A percentile compares a stretch with the other conserved stretches of the same genome.
phyloP scores from a whole-genome alignment of 2,797 vertebrate species.

The Pitangus sulphuratus region DNA sequence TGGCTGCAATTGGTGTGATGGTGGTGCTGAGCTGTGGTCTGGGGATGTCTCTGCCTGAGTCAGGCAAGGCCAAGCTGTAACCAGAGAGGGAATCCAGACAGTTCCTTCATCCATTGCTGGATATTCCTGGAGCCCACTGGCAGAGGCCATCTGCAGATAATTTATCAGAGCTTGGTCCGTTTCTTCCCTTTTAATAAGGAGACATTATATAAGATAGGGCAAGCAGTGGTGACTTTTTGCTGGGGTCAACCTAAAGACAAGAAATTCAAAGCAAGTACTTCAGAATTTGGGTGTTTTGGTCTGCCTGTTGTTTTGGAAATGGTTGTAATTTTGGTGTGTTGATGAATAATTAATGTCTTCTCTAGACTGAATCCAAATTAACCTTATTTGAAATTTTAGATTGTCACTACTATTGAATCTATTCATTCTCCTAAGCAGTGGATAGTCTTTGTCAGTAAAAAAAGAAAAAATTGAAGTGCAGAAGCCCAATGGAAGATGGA shows the following conservation, averaged over 20 bases:
- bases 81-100: background rate
- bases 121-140: background rate
- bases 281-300: background rate
- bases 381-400: background rate
- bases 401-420: background rate
- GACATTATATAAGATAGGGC: background rate
- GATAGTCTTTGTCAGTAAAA: background rate
- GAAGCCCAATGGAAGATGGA: background rate
- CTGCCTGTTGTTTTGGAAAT: background rate
- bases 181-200: background rate
- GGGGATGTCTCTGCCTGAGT: background rate
- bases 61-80: background rate
- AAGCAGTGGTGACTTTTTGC: background rate
- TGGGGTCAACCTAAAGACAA: background rate
- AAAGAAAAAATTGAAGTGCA: fast-evolving
- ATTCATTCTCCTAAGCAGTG: background rate
- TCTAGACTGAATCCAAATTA: background rate
- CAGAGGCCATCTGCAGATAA: background rate
- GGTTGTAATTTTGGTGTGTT: background rate
- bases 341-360: background rate
- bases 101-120: background rate
- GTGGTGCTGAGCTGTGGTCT: background rate
- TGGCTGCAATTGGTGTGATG: background rate
- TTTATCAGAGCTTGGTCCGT: background rate
- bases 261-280: background rate